Base-by-base conservation (phyloP, 1,140 invertebrate genomes). In the Cotesia vestalis region DNA sequence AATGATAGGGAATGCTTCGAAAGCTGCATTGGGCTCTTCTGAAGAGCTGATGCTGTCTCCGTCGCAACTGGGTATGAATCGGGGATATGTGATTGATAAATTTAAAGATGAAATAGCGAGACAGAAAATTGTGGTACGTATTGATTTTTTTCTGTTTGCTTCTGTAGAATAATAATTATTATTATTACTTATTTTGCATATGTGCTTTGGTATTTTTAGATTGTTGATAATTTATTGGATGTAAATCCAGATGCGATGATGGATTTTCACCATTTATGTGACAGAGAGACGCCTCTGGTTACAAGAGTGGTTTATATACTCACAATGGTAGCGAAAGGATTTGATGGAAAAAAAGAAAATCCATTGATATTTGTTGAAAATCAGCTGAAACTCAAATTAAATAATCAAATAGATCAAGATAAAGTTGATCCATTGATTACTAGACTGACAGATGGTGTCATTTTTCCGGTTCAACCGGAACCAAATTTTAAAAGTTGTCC, bases 191-290 rank as follows among this genome's bases (percentile, higher is more conserved):
- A 78, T 34, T 81, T 84, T 72, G 20, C 20, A 20, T 20, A 27
- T 27, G 27, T 27, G 27, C 27, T 38, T 72, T 66, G 62, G 3
- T 51, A 35, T 40, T 72, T 60, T 4, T 52, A 76, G 75, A 69
- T 76, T 46, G 53, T 76, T 6, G 59, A 73, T 12, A 46, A 76
- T 71, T 11, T 76, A 27, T 40, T 76, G 40, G 57, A 57, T 14
- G 69, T 83, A 14, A 72, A 83, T 66, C 46, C 76, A 14, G 60
- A 78, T 35, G 79, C 81, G 8, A 69, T 85, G n/a, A 74, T 69
- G 75, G 77, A 78, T 27, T 81, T 86, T 52, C 84, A 86, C 64
- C 78, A 80, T 75, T 76, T 86, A 12, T 85, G 81, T 57, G 85
- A 86, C 63, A 78, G 64, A 36, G 36, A 78, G 51, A 83, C 78